Base-by-base conservation (phyloP, 2,113 vertebrate species). In the Ammodytes marinus region DNA sequence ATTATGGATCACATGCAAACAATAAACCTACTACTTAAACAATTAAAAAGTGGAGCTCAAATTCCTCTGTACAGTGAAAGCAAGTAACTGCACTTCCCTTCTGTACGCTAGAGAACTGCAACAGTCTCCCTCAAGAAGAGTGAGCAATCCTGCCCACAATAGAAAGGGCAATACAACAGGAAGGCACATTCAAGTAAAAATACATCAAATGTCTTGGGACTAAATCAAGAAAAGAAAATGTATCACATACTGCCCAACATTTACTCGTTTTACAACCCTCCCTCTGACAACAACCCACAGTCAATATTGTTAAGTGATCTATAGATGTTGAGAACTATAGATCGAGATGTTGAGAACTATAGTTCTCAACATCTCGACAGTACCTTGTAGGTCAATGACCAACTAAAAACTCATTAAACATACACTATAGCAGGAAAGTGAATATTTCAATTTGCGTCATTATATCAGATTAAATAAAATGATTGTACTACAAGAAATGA, bases 61-160 rank as follows among this genome's bases (percentile, higher is more conserved):
- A 54, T 45, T 7, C 40, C 49, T 68, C 40, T 27, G 64, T 6
- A 5, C 43, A 54, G 67, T 47, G 11, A 53, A 43, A 46, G 8
- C 19, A 64, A 50, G 42, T 53, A 5, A 27, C 37, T 39, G 47
- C 52, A 66, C 52, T 13, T 19, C 4, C 17, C 35, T 43, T 13
- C 27, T 37, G 35, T 1, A 49, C 15, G n/a, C 4, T 3, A 12
- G 4, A 45, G 13, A 43, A 58, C 58, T 40, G 8, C 52, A 8
- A 8, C 39, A 0, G 13, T 68, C 35, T 55, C 49, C 13, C 52
- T 65, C 15, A 17, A 6, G 17, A 35, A 1, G 14, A 50, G 10
- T 60, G 69, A 67, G n/a, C 65, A 7, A 60, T 72, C 39, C 53
- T 72, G 45, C 67, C 61, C 61, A 72, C 74, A 74, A 72, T 60